Percentiles rank a stretch among this genome's conserved stretches.
Evolutionary conservation across 2,797 vertebrate species (phyloP).

Genomic region (Tinamus major): DNA sequence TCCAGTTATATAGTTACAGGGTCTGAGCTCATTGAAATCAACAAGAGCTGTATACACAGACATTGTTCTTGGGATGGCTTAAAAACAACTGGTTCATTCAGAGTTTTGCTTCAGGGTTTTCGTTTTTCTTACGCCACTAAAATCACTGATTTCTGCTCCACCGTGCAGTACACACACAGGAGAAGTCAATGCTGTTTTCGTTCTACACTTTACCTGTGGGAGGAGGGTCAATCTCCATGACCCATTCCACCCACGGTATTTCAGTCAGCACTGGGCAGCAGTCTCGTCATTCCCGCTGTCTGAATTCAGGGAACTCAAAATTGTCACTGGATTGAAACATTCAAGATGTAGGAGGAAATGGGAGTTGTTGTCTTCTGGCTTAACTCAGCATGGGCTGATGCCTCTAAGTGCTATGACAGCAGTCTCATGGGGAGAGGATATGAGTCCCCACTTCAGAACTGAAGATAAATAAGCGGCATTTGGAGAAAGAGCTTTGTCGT

Average conservation of each 20-base stretch:
- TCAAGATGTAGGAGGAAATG: background rate
- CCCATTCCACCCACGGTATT: slow-evolving; percentile 30
- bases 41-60: background rate
- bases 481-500: background rate
- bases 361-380: background rate
- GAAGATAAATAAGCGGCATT: background rate
- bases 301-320: background rate
- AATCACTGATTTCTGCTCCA: background rate
- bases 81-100: background rate
- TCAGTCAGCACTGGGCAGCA: background rate
- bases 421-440: background rate
- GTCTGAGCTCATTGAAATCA: background rate
- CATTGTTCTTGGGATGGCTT: background rate
- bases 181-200: slow-evolving; percentile 33
- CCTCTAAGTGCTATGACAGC: background rate
- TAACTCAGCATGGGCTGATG: slow-evolving; percentile 8
- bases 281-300: background rate
- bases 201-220: background rate
- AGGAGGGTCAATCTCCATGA: slow-evolving; percentile 48
- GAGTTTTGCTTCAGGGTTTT: background rate
- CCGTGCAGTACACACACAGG: slow-evolving; percentile 1
- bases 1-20: background rate
- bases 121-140: background rate
- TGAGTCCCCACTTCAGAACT: background rate
- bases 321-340: slow-evolving; percentile 5